Evolutionary conservation across 2,888 invertebrate genomes (phyloP).

Genomic region (Acrobasis repandana): DNA sequence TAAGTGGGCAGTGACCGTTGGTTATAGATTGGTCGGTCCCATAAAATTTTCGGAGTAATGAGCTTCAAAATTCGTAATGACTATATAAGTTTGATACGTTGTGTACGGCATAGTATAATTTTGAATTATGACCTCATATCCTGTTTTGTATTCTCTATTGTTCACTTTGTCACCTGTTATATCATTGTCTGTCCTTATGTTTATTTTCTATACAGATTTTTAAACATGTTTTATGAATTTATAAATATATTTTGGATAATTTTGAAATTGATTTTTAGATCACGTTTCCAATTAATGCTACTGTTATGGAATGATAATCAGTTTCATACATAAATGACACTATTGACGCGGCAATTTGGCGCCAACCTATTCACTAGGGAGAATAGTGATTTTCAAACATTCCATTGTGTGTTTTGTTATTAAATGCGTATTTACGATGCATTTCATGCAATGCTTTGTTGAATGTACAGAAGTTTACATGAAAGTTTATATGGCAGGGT

Average conservation of each 20-base stretch:
- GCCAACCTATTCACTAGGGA: conserved; percentile 6
- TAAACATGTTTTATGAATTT: background rate
- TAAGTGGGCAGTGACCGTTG: conserved; percentile 65
- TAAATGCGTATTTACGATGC: background rate
- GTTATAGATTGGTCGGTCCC: conserved; percentile 68
- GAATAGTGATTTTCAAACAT: conserved; percentile 19
- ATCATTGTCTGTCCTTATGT: background rate
- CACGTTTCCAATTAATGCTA: conserved; percentile 13
- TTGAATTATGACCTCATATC: conserved; percentile 62
- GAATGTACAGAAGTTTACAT: too few relatives aligned
- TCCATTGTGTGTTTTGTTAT: conserved; percentile 6
- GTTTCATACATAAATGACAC: conserved; percentile 13
- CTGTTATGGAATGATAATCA: conserved; percentile 12
- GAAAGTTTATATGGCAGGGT: too few relatives aligned
- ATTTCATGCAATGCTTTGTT: background rate
- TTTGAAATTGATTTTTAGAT: background rate
- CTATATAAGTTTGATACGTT: conserved; percentile 63
- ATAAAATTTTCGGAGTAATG: conserved; percentile 70
- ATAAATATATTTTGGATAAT: background rate
- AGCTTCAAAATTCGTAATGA: conserved; percentile 75
- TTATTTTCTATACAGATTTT: background rate
- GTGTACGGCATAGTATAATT: conserved; percentile 57
- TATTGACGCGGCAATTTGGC: conserved; percentile 16
- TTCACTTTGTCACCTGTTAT: conserved; percentile 16
- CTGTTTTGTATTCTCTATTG: conserved; percentile 28